Base-by-base conservation (phyloP, 2,888 invertebrate species). In the Rhamnusium bicolor region DNA sequence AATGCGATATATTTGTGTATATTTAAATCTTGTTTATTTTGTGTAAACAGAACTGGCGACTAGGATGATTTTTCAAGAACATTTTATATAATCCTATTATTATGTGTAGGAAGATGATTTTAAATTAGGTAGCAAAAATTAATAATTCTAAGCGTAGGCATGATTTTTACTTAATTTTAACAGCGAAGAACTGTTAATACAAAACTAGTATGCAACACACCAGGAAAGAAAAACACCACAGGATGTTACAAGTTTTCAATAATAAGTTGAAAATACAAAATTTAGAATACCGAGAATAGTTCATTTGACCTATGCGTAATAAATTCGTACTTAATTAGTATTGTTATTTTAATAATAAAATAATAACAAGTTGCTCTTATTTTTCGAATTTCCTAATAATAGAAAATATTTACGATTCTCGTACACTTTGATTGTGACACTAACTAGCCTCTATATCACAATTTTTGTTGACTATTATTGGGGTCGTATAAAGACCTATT, bases 221-320 rank as follows among this genome's bases (percentile, higher is more conserved):
- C 70, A 74, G 66, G 63, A 71, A 71, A 68, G 56, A 71, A 71
- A 73, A 72, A 75, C 69, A 70, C 75, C 74, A 78, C 79, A 80
- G 79, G 79, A 80, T 77, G 79, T 77, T 49, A 78, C 79, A 65
- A 62, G 71, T 74, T 78, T 77, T 78, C 78, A 80, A 80, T 80
- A 80, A 77, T 76, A 72, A 78, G 78, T 79, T 71, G 51, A 70
- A 73, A 74, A 79, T 72, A 73, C 53, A 65, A 72, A 77, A 75
- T 75, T 75, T 61, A 67, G 71, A 74, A 73, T 73, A 70, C 73
- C 58, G 18, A 40, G 62, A 61, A 70, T 18, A 21, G 16, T 16
- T 24, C 12, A 24, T 63, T 47, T 29, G 49, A 21, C 46, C 46
- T 18, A 61, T 47, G 46, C 18, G 61, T 61, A 46, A 40, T 63